These are phyloP conservation scores for Brachionus plicatilis DNA, from an alignment of 1,140 invertebrate species.

Conservation along the genomic window DNA sequence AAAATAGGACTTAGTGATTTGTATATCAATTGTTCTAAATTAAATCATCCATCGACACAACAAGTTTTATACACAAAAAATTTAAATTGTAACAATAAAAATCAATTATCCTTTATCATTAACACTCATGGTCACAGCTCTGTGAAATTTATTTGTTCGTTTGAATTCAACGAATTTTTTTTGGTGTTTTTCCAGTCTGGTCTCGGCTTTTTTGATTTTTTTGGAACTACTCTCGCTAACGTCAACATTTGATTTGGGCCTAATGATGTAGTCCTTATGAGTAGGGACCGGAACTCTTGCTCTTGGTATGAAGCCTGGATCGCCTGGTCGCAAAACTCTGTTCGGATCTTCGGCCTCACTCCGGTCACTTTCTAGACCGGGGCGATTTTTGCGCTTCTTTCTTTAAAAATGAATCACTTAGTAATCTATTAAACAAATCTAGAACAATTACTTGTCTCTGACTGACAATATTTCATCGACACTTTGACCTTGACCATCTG, in stretches of 20 bases:
- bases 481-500: constrained; percentile 33
- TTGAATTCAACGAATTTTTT: constrained; percentile 16
- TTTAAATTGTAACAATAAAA: not conserved
- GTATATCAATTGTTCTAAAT: not conserved
- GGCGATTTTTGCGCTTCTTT: not conserved
- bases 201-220: constrained; percentile 2
- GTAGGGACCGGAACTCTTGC: constrained; percentile 90
- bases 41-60: not conserved
- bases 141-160: not conserved
- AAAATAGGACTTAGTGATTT: not conserved
- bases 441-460: not conserved
- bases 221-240: not conserved
- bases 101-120: not conserved
- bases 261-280: constrained; percentile 88
- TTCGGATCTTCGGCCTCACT: constrained; percentile 19
- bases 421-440: not conserved
- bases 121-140: not conserved
- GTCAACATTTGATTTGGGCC: constrained; percentile 62
- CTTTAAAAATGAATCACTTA: constrained; percentile 21
- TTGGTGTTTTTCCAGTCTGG: constrained; percentile 19
- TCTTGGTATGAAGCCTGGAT: constrained; percentile 86
- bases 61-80: not conserved
- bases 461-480: not conserved
- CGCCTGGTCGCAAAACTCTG: constrained; percentile 67
- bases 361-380: not conserved